Evolutionary conservation across 2,797 vertebrate genomes (phyloP), one percentile per base, ranked within the genome.

Genomic region (Furcifer pardalis): DNA sequence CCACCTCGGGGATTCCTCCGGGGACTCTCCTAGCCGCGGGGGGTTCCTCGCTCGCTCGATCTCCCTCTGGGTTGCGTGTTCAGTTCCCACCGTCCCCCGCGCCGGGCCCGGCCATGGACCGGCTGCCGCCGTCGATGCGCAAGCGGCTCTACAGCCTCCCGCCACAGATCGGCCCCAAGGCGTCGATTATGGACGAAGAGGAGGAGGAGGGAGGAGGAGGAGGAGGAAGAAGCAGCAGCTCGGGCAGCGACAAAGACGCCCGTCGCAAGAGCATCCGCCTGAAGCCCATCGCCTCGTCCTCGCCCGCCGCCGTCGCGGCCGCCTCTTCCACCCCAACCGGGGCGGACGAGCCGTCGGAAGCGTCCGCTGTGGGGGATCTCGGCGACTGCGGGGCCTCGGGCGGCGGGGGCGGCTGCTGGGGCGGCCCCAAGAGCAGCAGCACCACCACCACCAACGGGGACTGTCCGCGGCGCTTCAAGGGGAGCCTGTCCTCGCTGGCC

Each of bases 101-200:
- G n/a, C 30, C 10, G 15, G 9, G 17, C 32, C 66, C 17, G 25
- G 94, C 96, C 97, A 99, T 99, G 98, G 98, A 98, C 95, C 97
- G 97, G 96, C 95, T 99, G 94, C 98, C 98, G 94, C 97, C 98
- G 91, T 98, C 98, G 96, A 99, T 99, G 98, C 98, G 99, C 97
- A 98, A 98, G 97, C 97, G 99, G 95, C 97, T 99, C 86, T 99
- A 99, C 97, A 99, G 99, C 96, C 97, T 99, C 94, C 99, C 99
- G 94, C 98, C 97, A 95, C 98, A 98, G 96, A 97, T 98, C 93
- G 98, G 97, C 94, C 96, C 97, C 94, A 98, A 97, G 95, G 96
- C 97, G 87, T 97, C 97, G 83, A 97, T 98, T 92, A 98, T 98
- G 97, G 97, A 98, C 89, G 98, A 98, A 94, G 98, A 97, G 84